Evolutionary conservation across 2,113 vertebrate species (phyloP).

Genomic region (Otus sunia): DNA sequence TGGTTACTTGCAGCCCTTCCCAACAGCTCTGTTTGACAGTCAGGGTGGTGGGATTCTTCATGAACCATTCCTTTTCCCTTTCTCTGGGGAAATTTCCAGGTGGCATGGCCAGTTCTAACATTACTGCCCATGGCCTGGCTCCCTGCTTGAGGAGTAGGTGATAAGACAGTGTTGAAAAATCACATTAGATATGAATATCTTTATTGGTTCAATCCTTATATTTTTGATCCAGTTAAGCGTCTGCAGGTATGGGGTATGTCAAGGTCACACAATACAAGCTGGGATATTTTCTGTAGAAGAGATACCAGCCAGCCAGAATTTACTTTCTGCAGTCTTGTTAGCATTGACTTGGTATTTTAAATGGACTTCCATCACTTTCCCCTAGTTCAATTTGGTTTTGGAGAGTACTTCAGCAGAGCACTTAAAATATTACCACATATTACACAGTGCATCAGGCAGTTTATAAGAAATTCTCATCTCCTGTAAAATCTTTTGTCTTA

Average conservation of each 20-base stretch:
- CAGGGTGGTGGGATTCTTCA: fast-evolving
- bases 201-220: not conserved
- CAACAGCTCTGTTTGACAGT: not conserved
- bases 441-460: conserved; percentile 3
- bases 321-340: not conserved
- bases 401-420: not conserved
- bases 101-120: not conserved
- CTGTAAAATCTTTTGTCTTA: conserved; percentile 31
- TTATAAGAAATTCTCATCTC: conserved; percentile 35
- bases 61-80: not conserved
- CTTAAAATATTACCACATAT: not conserved
- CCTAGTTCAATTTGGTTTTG: not conserved
- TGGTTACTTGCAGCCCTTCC: not conserved
- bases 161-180: not conserved
- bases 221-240: not conserved
- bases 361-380: not conserved
- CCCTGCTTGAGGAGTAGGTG: not conserved
- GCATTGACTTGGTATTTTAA: not conserved
- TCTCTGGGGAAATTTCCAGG: not conserved
- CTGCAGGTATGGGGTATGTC: not conserved
- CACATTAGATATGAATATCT: not conserved
- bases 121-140: not conserved
- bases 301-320: not conserved
- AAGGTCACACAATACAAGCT: not conserved
- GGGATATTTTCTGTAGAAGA: not conserved